A percentile compares a stretch with the other conserved stretches of the same genome.
Conservation (phyloP, 2,113 vertebrate species). For the Xenus cinereus region DNA sequence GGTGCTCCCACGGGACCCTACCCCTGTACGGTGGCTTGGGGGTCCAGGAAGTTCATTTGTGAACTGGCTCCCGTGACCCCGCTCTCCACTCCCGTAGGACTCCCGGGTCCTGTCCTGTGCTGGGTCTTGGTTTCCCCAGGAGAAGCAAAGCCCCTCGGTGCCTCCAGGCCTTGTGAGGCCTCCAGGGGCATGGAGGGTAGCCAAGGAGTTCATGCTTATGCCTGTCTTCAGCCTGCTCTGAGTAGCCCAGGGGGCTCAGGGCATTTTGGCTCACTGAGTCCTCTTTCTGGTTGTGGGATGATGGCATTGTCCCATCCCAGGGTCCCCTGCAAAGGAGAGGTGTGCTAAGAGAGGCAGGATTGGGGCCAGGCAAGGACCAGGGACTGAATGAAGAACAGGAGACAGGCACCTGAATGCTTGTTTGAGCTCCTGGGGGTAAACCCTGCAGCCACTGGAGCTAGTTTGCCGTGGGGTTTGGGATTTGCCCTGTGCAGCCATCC, state of each 20-base stretch:
- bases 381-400: not conserved
- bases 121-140: not conserved
- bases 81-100: fast-evolving
- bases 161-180: not conserved
- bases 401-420: not conserved
- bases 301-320: not conserved
- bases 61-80: not conserved
- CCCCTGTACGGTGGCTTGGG: fast-evolving
- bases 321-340: fast-evolving
- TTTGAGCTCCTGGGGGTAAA: not conserved
- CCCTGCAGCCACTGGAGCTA: not conserved
- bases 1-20: fast-evolving
- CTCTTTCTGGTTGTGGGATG: not conserved
- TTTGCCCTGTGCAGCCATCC: not conserved
- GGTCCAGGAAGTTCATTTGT: not conserved
- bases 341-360: not conserved
- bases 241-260: not conserved
- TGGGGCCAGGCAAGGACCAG: not conserved
- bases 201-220: not conserved
- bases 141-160: not conserved
- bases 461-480: not conserved
- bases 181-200: not conserved
- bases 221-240: not conserved
- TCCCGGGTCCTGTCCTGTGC: not conserved
- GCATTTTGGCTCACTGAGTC: not conserved